A percentile compares a stretch with the other conserved stretches of the same genome.
phyloP scores from a whole-genome alignment of 2,888 invertebrate species.

The Sinotaia quadrata region DNA sequence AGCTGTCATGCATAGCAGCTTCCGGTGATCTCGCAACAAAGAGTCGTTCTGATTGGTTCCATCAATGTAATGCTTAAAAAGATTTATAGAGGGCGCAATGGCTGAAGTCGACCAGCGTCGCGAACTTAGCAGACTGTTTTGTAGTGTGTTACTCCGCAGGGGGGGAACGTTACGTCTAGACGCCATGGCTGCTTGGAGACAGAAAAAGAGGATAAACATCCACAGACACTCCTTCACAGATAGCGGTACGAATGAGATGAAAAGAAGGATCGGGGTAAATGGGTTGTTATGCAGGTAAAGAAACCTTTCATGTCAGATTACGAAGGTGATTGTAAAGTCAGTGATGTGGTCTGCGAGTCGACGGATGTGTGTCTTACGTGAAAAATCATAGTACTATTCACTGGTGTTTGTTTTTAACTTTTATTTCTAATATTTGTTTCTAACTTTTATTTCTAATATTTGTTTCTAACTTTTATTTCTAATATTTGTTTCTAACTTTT shows the following conservation, averaged over 20 bases:
- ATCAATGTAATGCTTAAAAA: conserved; percentile 18
- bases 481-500: too few relatives aligned
- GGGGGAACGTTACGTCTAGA: neutral
- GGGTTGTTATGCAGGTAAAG: neutral
- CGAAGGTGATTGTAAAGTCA: neutral
- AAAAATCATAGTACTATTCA: too few relatives aligned
- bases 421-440: too few relatives aligned
- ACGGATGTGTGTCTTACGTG: too few relatives aligned
- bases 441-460: too few relatives aligned
- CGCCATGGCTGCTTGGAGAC: neutral
- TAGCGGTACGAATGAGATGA: neutral
- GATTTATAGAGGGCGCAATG: neutral
- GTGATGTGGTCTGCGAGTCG: neutral
- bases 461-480: too few relatives aligned
- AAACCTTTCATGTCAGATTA: neutral
- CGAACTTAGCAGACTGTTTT: neutral
- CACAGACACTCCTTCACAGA: too few relatives aligned
- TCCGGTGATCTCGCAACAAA: conserved; percentile 18
- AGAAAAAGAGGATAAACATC: too few relatives aligned
- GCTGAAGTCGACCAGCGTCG: conserved; percentile 21
- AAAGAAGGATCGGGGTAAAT: neutral
- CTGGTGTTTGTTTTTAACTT: too few relatives aligned
- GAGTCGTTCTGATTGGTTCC: conserved; percentile 18
- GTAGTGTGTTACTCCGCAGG: neutral
- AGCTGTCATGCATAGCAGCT: conserved; percentile 7